Evolutionary conservation across 2,113 vertebrate genomes (phyloP).

Genomic region (Hippocampus comes): DNA sequence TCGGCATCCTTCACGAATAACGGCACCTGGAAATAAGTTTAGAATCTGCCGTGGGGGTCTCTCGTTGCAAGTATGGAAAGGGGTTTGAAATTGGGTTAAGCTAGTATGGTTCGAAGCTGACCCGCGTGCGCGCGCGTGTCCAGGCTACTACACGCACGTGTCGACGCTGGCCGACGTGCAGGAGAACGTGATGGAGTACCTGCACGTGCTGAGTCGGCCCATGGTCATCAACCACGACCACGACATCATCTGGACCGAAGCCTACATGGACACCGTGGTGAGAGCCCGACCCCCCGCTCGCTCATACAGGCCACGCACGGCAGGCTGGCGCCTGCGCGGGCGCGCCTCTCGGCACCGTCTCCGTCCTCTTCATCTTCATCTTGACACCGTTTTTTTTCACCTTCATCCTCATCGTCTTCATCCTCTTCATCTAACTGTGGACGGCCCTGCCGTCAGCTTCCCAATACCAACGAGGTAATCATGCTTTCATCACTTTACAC

Average conservation of each 20-base stretch:
- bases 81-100: too few relatives aligned
- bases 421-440: slow-evolving; percentile 30
- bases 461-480: slow-evolving; percentile 82
- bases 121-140: neutral
- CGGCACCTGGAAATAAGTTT: too few relatives aligned
- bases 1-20: too few relatives aligned
- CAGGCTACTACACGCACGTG: slow-evolving; percentile 96
- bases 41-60: too few relatives aligned
- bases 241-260: slow-evolving; percentile 96
- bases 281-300: slow-evolving; percentile 35
- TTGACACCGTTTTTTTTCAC: neutral
- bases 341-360: neutral
- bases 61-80: too few relatives aligned
- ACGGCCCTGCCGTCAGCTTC: slow-evolving; percentile 69
- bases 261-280: slow-evolving; percentile 94
- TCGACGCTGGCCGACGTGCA: slow-evolving; percentile 91
- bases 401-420: slow-evolving; percentile 12
- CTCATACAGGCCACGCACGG: too few relatives aligned
- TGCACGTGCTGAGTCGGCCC: slow-evolving; percentile 93
- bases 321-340: too few relatives aligned
- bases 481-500: neutral
- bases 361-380: neutral
- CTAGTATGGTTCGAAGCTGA: too few relatives aligned
- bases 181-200: slow-evolving; percentile 97
- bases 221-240: slow-evolving; percentile 98